phyloP scores from a whole-genome alignment of 2,888 invertebrate genomes.

The Teleiodes luculella region DNA sequence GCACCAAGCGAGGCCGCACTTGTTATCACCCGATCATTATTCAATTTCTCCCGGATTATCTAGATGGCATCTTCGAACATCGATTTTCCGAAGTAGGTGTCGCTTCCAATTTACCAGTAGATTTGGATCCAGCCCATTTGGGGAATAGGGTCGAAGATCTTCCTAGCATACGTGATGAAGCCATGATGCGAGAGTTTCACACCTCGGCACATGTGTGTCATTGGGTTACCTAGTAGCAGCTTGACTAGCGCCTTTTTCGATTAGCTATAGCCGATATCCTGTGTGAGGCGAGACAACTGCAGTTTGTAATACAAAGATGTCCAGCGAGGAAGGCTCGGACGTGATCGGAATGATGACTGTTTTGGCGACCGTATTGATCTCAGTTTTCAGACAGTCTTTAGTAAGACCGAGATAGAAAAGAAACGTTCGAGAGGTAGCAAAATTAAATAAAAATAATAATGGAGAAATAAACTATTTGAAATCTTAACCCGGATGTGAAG shows the following conservation, averaged over 20 bases:
- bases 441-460: constrained; percentile 29
- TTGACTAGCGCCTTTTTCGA: constrained; percentile 49
- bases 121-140: constrained; percentile 3
- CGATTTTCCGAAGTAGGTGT: constrained; percentile 27
- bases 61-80: constrained; percentile 42
- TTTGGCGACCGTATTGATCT: constrained; percentile 31
- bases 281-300: constrained; percentile 29
- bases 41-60: constrained; percentile 51
- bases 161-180: constrained; percentile 6
- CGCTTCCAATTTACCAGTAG: constrained; percentile 10
- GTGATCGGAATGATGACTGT: constrained; percentile 42
- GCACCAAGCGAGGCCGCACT: constrained; percentile 22
- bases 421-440: constrained; percentile 24
- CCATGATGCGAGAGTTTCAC: constrained; percentile 10
- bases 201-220: constrained; percentile 42
- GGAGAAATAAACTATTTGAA: constrained; percentile 33
- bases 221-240: constrained; percentile 49
- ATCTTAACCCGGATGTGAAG: constrained; percentile 53
- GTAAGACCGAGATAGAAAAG: constrained; percentile 14
- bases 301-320: constrained; percentile 56
- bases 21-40: constrained; percentile 47
- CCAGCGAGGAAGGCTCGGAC: constrained; percentile 45
- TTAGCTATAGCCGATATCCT: constrained; percentile 58
- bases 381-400: constrained; percentile 18
- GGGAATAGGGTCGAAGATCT: constrained; percentile 5